Base-by-base conservation (phyloP, 2,113 vertebrate genomes). In the Polyodon spathula region DNA sequence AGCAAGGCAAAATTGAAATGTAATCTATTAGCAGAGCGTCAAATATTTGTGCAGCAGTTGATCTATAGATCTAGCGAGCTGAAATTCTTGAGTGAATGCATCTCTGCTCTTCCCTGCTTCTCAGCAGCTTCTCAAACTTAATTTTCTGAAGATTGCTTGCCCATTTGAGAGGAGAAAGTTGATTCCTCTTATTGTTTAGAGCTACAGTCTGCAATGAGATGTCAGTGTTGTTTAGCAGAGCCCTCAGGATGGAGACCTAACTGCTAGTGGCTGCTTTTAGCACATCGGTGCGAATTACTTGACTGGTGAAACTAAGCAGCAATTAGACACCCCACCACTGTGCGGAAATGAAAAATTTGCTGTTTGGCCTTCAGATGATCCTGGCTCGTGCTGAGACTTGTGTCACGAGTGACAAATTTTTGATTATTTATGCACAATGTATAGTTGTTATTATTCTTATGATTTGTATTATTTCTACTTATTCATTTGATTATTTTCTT, bases 91-190 rank as follows among this genome's bases (percentile, higher is more conserved):
- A 76, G 83, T 81, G 74, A 82, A 86, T 86, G 75, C 68, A 71
- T 66, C 73, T 63, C 73, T 63, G 71, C 80, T 78, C 78, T 78
- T 77, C 75, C 51, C 64, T 50, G 48, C 8, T 11, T 50, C 48
- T 37, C 53, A n/a, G 17, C 65, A 76, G 74, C 79, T 81, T 87
- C 84, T 87, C 84, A 87, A 82, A 77, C 82, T 84, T 86, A 86
- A 88, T 91, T 91, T 87, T 86, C 86, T 78, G 66, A 77, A 90
- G 87, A 88, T 85, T 89, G 85, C 85, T 77, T 86, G 82, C 78
- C 83, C 87, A 81, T 78, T 89, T 71, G 65, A 87, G 87, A 88
- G 84, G 73, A 90, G 85, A 84, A 77, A 80, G 71, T 72, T 75
- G 82, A 89, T 83, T 75, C 70, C 73, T 73, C 63, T 3, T 78